A percentile compares a stretch with the other conserved stretches of the same genome.
These are phyloP conservation scores for Morone saxatilis DNA, from an alignment of 2,113 vertebrate genomes.

Conservation along the genomic window DNA sequence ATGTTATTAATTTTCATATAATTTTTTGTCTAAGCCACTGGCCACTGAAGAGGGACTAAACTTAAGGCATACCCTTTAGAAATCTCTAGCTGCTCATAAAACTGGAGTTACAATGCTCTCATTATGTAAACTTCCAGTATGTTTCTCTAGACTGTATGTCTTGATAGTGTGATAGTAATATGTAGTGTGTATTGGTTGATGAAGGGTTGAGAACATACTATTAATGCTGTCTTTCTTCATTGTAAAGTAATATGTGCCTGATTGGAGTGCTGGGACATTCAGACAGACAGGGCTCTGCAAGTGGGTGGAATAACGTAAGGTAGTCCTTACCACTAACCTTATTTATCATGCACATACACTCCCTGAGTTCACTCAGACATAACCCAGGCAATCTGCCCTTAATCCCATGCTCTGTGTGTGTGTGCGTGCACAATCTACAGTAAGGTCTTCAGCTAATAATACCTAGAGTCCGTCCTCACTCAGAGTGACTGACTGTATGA, in stretches of 20 bases:
- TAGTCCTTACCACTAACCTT: slow-evolving; percentile 7
- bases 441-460: slow-evolving; percentile 44
- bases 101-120: background rate
- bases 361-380: slow-evolving; percentile 13
- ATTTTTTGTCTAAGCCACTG: no score
- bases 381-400: slow-evolving; percentile 45
- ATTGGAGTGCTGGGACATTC: background rate
- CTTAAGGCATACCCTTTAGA: background rate
- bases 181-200: background rate
- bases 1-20: no score
- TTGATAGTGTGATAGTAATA: background rate
- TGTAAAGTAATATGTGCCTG: background rate
- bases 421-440: slow-evolving; percentile 26
- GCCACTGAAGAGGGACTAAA: no score
- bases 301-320: slow-evolving; percentile 17
- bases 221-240: background rate
- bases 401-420: slow-evolving; percentile 15
- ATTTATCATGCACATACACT: slow-evolving; percentile 18
- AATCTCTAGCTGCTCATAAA: background rate
- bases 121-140: background rate
- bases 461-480: slow-evolving; percentile 16
- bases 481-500: slow-evolving; percentile 15
- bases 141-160: background rate
- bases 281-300: slow-evolving; percentile 19
- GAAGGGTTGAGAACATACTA: background rate